phyloP scores from a whole-genome alignment of 2,113 vertebrate species.

The Illadopsis cleaveri region DNA sequence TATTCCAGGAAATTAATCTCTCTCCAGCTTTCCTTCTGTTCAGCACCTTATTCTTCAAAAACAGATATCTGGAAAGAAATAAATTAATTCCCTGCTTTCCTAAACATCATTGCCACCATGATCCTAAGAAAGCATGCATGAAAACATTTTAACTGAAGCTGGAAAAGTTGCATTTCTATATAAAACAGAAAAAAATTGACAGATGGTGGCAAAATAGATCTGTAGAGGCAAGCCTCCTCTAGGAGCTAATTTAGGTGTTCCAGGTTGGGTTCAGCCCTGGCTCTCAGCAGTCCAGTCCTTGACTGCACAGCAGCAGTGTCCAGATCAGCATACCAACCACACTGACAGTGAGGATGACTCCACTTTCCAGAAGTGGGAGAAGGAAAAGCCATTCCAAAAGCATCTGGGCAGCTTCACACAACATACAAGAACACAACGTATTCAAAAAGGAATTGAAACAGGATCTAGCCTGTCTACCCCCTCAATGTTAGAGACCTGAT shows the following conservation, averaged over 20 bases:
- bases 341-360: not conserved
- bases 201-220: not conserved
- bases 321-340: not conserved
- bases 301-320: not conserved
- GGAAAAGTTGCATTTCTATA: not conserved
- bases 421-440: not conserved
- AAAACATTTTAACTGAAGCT: not conserved
- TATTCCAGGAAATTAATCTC: slow-evolving; percentile 7
- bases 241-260: not conserved
- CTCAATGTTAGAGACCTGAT: fast-evolving
- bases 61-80: not conserved
- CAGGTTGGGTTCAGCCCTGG: not conserved
- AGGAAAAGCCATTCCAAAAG: not conserved
- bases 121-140: not conserved
- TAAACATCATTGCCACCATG: not conserved
- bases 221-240: not conserved
- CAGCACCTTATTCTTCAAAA: not conserved
- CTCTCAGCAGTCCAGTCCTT: not conserved
- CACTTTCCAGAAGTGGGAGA: not conserved
- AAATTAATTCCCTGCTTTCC: not conserved
- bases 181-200: not conserved
- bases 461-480: not conserved
- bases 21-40: not conserved
- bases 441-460: not conserved
- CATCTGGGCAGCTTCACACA: not conserved